phyloP scores from a whole-genome alignment of 2,888 invertebrate genomes.

The Stegophylla sp. region DNA sequence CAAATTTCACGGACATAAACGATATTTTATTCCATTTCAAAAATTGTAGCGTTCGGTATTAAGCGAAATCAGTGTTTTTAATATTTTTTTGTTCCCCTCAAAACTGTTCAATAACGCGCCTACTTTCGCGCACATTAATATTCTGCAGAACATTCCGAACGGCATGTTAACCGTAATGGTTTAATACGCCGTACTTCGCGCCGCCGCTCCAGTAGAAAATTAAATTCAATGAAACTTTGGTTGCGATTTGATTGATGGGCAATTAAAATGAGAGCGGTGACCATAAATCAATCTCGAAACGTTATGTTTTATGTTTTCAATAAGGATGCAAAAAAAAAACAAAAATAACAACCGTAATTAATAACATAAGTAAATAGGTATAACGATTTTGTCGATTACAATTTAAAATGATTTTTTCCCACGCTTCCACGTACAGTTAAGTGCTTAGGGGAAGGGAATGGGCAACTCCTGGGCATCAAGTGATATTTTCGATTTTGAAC shows the following conservation, averaged over 20 bases:
- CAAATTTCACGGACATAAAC: too few relatives aligned
- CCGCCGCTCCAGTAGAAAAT: not conserved
- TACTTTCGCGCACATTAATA: not conserved
- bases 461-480: too few relatives aligned
- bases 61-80: too few relatives aligned
- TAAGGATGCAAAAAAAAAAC: not conserved
- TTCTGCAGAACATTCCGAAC: not conserved
- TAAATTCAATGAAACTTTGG: constrained; percentile 1
- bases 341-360: not conserved
- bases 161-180: not conserved
- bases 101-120: too few relatives aligned
- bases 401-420: not conserved
- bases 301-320: constrained; percentile 5
- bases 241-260: constrained; percentile 25
- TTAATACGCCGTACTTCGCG: not conserved
- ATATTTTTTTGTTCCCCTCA: too few relatives aligned
- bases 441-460: too few relatives aligned
- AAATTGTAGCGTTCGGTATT: too few relatives aligned
- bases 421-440: too few relatives aligned
- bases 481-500: too few relatives aligned
- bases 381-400: too few relatives aligned
- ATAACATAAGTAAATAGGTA: not conserved
- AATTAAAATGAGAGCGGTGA: constrained; percentile 16
- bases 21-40: too few relatives aligned
- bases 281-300: constrained; percentile 21